phyloP scores from a whole-genome alignment of 2,888 invertebrate species.

The Caenorhabditis angaria region DNA sequence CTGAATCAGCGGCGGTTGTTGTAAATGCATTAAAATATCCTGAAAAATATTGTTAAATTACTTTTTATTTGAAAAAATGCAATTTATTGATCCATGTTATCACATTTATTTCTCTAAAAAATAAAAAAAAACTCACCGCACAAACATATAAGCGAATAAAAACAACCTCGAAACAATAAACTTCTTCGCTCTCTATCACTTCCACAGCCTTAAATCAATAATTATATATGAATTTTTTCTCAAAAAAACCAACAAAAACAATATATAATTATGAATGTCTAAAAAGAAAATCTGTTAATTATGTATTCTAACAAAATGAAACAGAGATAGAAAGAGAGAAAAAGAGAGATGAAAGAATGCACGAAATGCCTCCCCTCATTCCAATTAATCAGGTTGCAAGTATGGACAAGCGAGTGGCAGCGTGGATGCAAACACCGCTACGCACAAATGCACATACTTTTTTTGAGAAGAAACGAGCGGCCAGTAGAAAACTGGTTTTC shows the following conservation, averaged over 20 bases:
- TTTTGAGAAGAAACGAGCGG: not conserved
- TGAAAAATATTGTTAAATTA: not conserved
- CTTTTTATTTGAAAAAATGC: not conserved
- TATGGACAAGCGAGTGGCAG: not conserved
- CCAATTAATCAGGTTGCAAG: not conserved
- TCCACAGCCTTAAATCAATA: not conserved
- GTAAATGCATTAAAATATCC: conserved; percentile 1
- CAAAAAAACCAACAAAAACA: not conserved
- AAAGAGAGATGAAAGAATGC: no score
- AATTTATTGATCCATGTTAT: no score
- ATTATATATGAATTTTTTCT: not conserved
- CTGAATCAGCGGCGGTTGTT: not conserved
- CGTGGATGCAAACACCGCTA: not conserved
- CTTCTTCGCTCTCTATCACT: not conserved
- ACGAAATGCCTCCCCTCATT: no score
- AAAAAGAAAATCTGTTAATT: not conserved
- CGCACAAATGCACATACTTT: not conserved
- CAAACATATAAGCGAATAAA: not conserved
- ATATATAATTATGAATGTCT: not conserved
- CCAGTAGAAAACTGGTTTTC: not conserved
- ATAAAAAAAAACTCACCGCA: not conserved
- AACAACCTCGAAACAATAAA: not conserved
- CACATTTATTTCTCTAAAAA: not conserved
- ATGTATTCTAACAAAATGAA: not conserved
- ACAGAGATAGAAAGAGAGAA: not conserved